Conservation (phyloP, 1,140 invertebrate species). For the Rhyacophila brunnea region DNA sequence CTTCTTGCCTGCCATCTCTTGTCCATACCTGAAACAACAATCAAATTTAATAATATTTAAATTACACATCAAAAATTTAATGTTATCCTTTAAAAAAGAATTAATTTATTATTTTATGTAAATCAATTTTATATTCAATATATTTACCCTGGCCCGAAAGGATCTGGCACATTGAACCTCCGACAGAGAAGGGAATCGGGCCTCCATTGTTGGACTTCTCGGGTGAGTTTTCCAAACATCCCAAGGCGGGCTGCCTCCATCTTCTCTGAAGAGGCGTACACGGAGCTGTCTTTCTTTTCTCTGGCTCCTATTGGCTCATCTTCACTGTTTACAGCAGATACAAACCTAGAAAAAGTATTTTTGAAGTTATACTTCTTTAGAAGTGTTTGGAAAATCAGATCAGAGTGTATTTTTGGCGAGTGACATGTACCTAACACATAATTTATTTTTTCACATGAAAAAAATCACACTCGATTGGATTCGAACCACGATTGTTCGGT, state of each 20-base stretch:
- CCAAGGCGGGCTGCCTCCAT: conserved; percentile 73
- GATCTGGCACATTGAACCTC: conserved; percentile 92
- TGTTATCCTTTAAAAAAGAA: too few relatives aligned
- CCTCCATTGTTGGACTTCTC: conserved; percentile 74
- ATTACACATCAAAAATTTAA: too few relatives aligned
- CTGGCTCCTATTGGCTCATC: conserved; percentile 6
- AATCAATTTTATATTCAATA: neutral
- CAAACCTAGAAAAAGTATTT: conserved; percentile 54
- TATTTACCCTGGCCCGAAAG: conserved; percentile 58
- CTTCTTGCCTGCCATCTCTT: conserved; percentile 51
- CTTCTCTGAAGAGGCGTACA: conserved; percentile 52
- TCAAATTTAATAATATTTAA: too few relatives aligned
- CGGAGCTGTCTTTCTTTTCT: conserved; percentile 8
- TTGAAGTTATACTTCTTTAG: too few relatives aligned
- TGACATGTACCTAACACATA: too few relatives aligned
- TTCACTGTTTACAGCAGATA: conserved; percentile 53
- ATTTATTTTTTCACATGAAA: too few relatives aligned
- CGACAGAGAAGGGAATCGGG: conserved; percentile 86
- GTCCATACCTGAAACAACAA: conserved; percentile 14
- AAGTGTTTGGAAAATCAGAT: too few relatives aligned
- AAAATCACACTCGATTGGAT: too few relatives aligned
- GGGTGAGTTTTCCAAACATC: conserved; percentile 80
- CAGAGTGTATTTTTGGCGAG: too few relatives aligned
- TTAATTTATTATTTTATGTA: too few relatives aligned
- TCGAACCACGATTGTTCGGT: too few relatives aligned